Base-by-base conservation (phyloP, 2,888 invertebrate genomes). In the Drosophila maculinotata region DNA sequence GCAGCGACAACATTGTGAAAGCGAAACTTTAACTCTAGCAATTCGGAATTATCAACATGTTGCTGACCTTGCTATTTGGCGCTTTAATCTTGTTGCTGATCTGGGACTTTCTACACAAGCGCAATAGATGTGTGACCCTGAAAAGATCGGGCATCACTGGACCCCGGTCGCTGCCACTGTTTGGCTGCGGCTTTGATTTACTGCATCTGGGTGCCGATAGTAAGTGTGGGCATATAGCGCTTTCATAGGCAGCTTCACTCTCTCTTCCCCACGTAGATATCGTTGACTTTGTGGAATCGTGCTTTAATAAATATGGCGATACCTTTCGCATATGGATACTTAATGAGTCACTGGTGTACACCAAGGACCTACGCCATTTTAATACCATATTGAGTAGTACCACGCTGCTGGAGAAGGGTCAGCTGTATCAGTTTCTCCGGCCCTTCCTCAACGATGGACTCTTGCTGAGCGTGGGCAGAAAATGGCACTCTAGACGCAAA, bases 401-500 rank as follows among this genome's bases (percentile, higher is more conserved):
- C 15, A 87, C 82, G 1, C 53, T 89, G 30, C 68, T 90, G 33
- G 79, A 70, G 14, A 91, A 91, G 69, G 88, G 85, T 31, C 62
- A 74, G 8, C 63, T 90, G 1, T 91, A 91, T 41, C 52, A 86
- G 39, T 82, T 78, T 23, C 41, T 91, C 15, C 62, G 79, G 0
- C 72, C 85, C 7, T 89, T 89, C 58, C 76, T 90, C 23, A 86
- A 73, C 35, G 79, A 79, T 25, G 90, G 90, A 0, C 69, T 90
- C 3, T 65, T 90, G 7, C n/a, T 90, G 23, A 90, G 90, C 42
- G 81, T 77, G 28, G 89, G 83, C 35, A 30, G 79, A 3, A 93
- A 93, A 91, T 96, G 96, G 96, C 93, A 92, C 78, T 90, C 91
- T 0, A 92, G 94, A 35, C 92, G 96, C 25, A 95, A 95, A 89